Base-by-base conservation (phyloP, 2,797 vertebrate species). In the Acanthornis magna region DNA sequence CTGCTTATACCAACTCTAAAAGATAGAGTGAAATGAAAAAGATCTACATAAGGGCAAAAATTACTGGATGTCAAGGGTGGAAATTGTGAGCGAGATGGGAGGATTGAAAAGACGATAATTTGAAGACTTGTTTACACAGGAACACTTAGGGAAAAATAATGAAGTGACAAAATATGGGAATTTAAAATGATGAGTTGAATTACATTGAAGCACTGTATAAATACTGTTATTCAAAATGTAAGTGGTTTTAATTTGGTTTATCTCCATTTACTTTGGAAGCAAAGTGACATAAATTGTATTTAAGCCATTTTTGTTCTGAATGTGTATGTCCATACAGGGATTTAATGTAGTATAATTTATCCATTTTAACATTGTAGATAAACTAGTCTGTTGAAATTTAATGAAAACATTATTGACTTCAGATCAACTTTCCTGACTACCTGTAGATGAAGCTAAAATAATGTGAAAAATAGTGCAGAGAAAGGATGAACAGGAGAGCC, bases 161-260 rank as follows among this genome's bases (percentile, higher is more conserved):
- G 36, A 84, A 63, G 36, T 82, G 67, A 65, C 42, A 76, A 92
- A 95, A 76, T 54, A 89, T 3, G 27, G 38, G 34, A 90, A 78
- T 85, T 91, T 61, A 43, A 92, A 93, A 87, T 73, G 32, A 82
- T 85, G 12, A 76, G 13, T 73, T 89, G 32, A 89, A 65, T 84
- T 89, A 50, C 50, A 40, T 47, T 79, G 72, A 93, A 89, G 73
- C 21, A 43, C 29, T 79, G 22, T 70, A 40, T 82, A 85, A 91
- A 89, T 85, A 77, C 42, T 79, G 51, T 88, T 94, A 88, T 29
- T 94, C 57, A 95, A 68, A 91, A 91, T 91, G 2, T 38, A 78
- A 90, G 71, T 84, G 57, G 32, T 50, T 91, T 95, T 94, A 27
- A n/a, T 94, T 96, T 91, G 53, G 21, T 90, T 87, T 93, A 74